Evolutionary conservation across 2,113 vertebrate species (phyloP).

Genomic region (Arizona elegans): DNA sequence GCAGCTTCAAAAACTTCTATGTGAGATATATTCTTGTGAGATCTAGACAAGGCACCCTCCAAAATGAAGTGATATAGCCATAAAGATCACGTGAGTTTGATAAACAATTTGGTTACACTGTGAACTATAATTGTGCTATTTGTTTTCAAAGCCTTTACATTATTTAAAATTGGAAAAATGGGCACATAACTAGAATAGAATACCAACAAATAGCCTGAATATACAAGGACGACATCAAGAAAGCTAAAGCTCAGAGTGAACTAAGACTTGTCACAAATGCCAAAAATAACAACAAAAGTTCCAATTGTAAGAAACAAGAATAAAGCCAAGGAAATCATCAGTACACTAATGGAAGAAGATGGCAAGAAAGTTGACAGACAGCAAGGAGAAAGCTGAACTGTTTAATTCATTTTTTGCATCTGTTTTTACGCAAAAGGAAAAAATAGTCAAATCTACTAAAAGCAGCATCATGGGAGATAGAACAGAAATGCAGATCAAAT

Average conservation of each 20-base stretch:
- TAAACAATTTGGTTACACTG: neutral
- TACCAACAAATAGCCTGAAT: no score
- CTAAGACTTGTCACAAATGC: neutral
- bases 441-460: neutral
- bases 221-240: no score
- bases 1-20: neutral
- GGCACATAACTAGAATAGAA: no score
- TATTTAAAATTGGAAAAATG: neutral
- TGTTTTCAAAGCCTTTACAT: neutral
- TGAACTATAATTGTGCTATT: neutral
- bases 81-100: neutral
- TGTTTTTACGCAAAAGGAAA: neutral
- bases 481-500: neutral
- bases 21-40: neutral
- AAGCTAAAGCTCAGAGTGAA: neutral
- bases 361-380: neutral
- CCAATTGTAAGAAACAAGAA: neutral
- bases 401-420: neutral
- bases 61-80: neutral
- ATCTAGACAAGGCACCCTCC: neutral
- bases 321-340: neutral
- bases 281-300: neutral
- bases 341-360: neutral
- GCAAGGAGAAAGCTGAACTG: neutral
- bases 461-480: neutral